Percentiles rank a stretch among this genome's conserved stretches.
Evolutionary conservation across 2,797 vertebrate genomes (phyloP).

Genomic region (Leucoraja ocellata): DNA sequence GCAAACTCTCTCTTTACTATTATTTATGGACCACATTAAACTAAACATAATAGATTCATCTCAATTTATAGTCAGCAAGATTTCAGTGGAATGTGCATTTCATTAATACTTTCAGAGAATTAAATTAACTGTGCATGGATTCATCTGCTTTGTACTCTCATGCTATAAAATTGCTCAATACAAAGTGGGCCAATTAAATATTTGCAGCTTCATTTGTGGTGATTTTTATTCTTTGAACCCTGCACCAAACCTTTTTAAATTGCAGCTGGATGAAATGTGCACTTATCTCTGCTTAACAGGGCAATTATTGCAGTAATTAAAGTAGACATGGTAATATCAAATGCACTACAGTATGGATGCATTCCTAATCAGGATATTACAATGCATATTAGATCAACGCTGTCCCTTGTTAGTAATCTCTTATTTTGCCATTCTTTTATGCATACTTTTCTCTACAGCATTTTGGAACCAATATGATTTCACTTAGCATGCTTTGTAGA

Average conservation of each 20-base stretch:
- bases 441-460: neutral
- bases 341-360: constrained; percentile 49
- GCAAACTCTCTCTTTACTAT: neutral
- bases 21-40: neutral
- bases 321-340: constrained; percentile 51
- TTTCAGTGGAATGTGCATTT: neutral
- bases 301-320: constrained; percentile 58
- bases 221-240: constrained; percentile 32
- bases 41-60: constrained; percentile 3
- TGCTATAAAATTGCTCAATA: neutral
- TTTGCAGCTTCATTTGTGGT: constrained; percentile 27
- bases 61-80: neutral
- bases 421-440: constrained; percentile 23
- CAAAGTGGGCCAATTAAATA: constrained; percentile 18
- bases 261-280: constrained; percentile 64
- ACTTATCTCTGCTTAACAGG: constrained; percentile 57
- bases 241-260: constrained; percentile 49
- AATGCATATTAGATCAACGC: constrained; percentile 52
- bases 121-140: constrained; percentile 28
- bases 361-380: constrained; percentile 55
- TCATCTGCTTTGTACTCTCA: neutral
- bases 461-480: neutral
- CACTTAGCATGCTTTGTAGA: neutral
- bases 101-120: constrained; percentile 15
- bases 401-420: constrained; percentile 5